A percentile compares a stretch with the other conserved stretches of the same genome.
phyloP scores from a whole-genome alignment of 2,888 invertebrate species.

The Drepana falcataria region DNA sequence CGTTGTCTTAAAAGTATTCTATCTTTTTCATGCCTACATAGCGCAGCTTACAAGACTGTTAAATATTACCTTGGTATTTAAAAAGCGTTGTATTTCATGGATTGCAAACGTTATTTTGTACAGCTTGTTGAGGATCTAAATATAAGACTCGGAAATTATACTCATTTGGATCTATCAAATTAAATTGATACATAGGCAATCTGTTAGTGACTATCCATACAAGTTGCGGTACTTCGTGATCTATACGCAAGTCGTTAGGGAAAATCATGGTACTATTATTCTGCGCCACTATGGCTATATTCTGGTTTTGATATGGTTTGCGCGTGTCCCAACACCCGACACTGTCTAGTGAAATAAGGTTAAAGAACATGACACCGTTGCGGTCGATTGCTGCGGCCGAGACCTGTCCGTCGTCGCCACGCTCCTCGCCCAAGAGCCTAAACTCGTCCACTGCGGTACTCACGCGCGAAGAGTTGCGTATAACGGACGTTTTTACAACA shows the following conservation, averaged over 20 bases:
- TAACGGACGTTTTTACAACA: conserved; percentile 82
- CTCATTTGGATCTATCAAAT: conserved; percentile 80
- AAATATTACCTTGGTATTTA: not conserved
- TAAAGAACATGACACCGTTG: conserved; percentile 88
- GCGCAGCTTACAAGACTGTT: too few species aligned
- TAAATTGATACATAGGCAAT: conserved; percentile 86
- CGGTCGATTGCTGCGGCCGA: conserved; percentile 86
- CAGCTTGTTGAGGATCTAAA: conserved; percentile 80
- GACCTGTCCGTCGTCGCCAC: conserved; percentile 83
- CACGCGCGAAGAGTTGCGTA: conserved; percentile 80
- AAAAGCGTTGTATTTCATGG: conserved; percentile 32
- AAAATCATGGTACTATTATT: conserved; percentile 83
- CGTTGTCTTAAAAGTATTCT: too few species aligned
- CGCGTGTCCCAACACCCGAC: conserved; percentile 91
- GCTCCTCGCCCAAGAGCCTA: conserved; percentile 65
- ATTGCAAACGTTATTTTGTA: conserved; percentile 83
- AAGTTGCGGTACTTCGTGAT: conserved; percentile 83
- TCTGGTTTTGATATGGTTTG: conserved; percentile 83
- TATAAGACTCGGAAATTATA: conserved; percentile 87
- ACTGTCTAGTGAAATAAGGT: conserved; percentile 87
- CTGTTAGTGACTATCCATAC: conserved; percentile 88
- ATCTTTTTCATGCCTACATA: too few species aligned
- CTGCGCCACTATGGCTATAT: conserved; percentile 81
- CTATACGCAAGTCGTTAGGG: conserved; percentile 89
- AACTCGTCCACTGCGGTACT: conserved; percentile 58